Percentiles rank a stretch among this genome's conserved stretches.
Conservation (phyloP, 2,113 vertebrate species). For the Formicarius rufipectus region DNA sequence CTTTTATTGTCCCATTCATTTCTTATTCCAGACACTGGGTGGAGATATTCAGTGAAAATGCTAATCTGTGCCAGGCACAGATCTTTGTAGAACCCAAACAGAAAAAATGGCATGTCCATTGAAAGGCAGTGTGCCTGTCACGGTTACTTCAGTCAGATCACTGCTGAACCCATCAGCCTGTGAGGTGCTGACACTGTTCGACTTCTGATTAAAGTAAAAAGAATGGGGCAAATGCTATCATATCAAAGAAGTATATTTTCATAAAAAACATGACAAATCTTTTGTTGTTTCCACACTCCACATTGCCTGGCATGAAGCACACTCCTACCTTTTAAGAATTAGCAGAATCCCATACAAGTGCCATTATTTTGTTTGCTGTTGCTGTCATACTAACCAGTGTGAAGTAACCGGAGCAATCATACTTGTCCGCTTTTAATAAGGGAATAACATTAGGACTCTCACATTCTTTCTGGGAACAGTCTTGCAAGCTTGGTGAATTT, state of each 20-base stretch:
- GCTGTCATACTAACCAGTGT: background rate
- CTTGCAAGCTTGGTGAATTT: background rate
- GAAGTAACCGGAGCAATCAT: background rate
- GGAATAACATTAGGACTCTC: background rate
- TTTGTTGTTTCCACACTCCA: background rate
- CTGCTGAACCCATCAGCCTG: background rate
- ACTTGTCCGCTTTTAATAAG: background rate
- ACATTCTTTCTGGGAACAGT: background rate
- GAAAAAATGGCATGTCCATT: background rate
- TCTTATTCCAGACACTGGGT: background rate
- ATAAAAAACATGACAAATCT: background rate
- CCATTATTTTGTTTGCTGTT: background rate
- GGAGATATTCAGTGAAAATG: background rate
- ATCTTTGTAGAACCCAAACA: background rate
- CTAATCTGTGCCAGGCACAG: background rate
- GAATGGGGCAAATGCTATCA: background rate
- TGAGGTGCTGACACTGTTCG: background rate
- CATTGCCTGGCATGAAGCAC: background rate
- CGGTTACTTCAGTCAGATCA: background rate
- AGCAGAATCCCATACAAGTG: background rate
- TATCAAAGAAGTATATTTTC: background rate
- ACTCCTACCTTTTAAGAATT: background rate
- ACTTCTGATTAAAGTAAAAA: background rate
- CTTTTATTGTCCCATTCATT: background rate
- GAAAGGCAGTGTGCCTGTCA: background rate